These are phyloP conservation scores for Tetanocera ferruginea DNA, from an alignment of 2,888 invertebrate species.

Conservation along the genomic window DNA sequence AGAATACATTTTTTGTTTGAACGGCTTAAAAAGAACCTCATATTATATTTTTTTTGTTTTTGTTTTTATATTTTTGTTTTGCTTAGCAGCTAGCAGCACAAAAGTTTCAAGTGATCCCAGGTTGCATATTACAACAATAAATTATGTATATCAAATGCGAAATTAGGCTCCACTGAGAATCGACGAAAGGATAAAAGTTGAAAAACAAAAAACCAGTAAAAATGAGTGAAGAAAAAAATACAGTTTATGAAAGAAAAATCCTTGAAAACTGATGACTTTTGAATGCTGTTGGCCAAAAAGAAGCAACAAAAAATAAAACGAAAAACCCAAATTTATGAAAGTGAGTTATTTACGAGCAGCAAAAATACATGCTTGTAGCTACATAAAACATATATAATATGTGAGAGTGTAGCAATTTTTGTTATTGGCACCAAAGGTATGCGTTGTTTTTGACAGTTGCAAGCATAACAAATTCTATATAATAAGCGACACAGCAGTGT, in stretches of 20 bases:
- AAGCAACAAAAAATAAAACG: neutral
- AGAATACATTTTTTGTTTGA: too few species aligned
- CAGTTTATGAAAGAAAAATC: neutral
- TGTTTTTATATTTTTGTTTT: too few species aligned
- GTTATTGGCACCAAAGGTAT: slow-evolving; percentile 5
- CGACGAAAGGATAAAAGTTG: neutral
- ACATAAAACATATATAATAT: too few species aligned
- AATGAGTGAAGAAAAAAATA: neutral
- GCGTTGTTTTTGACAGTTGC: neutral
- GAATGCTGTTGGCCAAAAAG: too few species aligned
- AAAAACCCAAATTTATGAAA: neutral
- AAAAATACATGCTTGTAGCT: neutral
- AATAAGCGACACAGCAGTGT: neutral
- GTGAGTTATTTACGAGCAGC: slow-evolving; percentile 17
- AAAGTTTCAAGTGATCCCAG: neutral
- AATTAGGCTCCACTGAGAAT: slow-evolving; percentile 3
- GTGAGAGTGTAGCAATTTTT: neutral
- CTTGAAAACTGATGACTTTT: too few species aligned
- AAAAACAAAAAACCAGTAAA: neutral
- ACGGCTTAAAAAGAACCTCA: too few species aligned
- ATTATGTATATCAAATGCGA: neutral
- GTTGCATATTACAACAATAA: slow-evolving; percentile 21
- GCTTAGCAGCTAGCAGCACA: neutral
- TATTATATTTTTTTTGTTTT: neutral
- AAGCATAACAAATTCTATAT: slow-evolving; percentile 1